Evolutionary conservation across 2,888 invertebrate species (phyloP).

Genomic region (Ormyrus nitidulus): DNA sequence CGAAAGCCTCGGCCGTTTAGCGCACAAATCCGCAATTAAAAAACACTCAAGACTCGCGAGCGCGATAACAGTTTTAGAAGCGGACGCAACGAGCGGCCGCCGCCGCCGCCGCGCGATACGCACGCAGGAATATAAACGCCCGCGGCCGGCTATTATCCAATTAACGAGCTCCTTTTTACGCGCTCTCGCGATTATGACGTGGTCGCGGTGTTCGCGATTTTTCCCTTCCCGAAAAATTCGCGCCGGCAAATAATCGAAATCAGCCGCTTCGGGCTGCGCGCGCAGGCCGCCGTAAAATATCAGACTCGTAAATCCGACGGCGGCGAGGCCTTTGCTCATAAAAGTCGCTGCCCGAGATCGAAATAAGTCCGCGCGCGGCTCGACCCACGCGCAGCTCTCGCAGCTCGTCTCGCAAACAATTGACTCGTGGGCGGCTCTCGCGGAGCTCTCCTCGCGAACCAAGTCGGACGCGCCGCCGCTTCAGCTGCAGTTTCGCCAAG

Average conservation of each 20-base stretch:
- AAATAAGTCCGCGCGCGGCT: constrained; percentile 29
- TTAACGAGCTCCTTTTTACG: constrained; percentile 37
- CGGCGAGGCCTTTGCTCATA: constrained; percentile 8
- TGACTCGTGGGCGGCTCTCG: constrained; percentile 1
- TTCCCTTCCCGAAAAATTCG: background rate
- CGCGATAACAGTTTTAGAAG: no score
- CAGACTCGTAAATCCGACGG: background rate
- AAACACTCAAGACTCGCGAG: no score
- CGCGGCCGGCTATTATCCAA: constrained; percentile 41
- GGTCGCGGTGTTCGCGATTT: background rate
- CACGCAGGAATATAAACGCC: background rate
- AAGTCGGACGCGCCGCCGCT: no score
- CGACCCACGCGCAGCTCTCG: constrained; percentile 8
- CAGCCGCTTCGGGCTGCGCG: background rate
- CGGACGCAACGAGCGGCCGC: no score
- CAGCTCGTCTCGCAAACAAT: background rate
- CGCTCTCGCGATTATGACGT: constrained; percentile 14
- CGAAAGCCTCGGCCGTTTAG: no score
- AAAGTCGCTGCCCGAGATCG: constrained; percentile 20
- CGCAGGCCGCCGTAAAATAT: background rate
- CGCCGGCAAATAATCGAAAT: background rate
- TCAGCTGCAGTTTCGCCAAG: background rate
- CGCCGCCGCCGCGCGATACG: background rate
- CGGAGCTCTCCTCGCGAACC: no score
- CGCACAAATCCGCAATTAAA: no score